Conservation (phyloP, 1,140 invertebrate genomes). For the Megalopta genalis region DNA sequence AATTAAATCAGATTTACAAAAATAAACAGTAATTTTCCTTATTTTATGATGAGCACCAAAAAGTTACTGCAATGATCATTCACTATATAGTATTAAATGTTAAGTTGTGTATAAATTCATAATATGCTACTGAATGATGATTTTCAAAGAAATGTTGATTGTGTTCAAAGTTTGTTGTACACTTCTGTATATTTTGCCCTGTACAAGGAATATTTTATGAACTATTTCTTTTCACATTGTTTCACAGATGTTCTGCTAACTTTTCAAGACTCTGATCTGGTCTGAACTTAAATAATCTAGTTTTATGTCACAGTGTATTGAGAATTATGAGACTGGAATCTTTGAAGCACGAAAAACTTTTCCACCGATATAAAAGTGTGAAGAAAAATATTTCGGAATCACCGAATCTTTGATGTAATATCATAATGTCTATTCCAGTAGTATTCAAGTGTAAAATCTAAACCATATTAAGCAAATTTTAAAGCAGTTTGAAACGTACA, state of each 20-base stretch:
- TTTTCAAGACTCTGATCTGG: background rate
- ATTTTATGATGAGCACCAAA: background rate
- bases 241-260: constrained; percentile 9
- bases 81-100: background rate
- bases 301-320: background rate
- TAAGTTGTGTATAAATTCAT: background rate
- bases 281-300: background rate
- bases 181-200: background rate
- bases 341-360: constrained; percentile 24
- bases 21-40: background rate
- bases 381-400: constrained; percentile 29
- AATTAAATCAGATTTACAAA: too few relatives aligned
- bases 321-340: constrained; percentile 43
- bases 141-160: background rate
- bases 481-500: background rate
- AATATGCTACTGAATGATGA: background rate
- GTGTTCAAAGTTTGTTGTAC: background rate
- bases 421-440: constrained; percentile 29
- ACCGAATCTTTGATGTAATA: constrained; percentile 24
- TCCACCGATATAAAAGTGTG: constrained; percentile 3
- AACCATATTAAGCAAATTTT: constrained; percentile 25
- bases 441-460: constrained; percentile 32
- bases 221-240: background rate
- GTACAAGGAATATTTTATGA: background rate
- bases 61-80: background rate